Evolutionary conservation across 2,888 invertebrate species (phyloP).

Genomic region (Oscheius sp.): DNA sequence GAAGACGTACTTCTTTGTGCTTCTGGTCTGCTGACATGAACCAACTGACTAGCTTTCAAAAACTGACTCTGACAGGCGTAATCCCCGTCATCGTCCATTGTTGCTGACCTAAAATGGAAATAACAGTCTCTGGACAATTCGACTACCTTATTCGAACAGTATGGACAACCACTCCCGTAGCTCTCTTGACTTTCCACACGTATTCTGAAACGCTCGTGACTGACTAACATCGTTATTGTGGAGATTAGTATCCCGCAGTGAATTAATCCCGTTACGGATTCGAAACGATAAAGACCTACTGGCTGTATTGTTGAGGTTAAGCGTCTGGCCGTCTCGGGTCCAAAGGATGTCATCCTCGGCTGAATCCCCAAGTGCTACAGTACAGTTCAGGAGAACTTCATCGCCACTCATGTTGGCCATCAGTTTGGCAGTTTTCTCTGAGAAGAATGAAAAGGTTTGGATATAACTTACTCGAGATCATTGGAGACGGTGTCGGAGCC

Average conservation of each 20-base stretch:
- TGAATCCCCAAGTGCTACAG: slow-evolving; percentile 52
- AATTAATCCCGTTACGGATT: slow-evolving; percentile 21
- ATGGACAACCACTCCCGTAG: slow-evolving; percentile 54
- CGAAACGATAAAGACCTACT: slow-evolving; percentile 50
- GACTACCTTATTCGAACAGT: slow-evolving; percentile 53
- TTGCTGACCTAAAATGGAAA: slow-evolving; percentile 39
- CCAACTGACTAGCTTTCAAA: slow-evolving; percentile 66
- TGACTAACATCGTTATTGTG: background rate
- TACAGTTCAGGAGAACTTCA: slow-evolving; percentile 68
- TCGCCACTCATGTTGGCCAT: slow-evolving; percentile 65
- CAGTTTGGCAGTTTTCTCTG: slow-evolving; percentile 63
- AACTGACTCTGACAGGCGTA: slow-evolving; percentile 66
- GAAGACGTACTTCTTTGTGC: slow-evolving; percentile 17
- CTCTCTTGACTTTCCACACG: slow-evolving; percentile 58
- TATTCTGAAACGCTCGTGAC: slow-evolving; percentile 50
- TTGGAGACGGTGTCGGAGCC: slow-evolving; percentile 33
- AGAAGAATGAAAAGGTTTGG: slow-evolving; percentile 13
- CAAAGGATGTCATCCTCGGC: slow-evolving; percentile 58
- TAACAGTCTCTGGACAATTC: background rate
- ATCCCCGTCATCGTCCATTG: slow-evolving; percentile 64
- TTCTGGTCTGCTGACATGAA: slow-evolving; percentile 61
- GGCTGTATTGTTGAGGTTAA: slow-evolving; percentile 60
- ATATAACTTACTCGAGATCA: slow-evolving; percentile 14
- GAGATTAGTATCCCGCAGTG: slow-evolving; percentile 23
- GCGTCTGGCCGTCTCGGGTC: slow-evolving; percentile 54